Conservation (phyloP, 2,888 invertebrate species). For the Ennomos fuscantarius region DNA sequence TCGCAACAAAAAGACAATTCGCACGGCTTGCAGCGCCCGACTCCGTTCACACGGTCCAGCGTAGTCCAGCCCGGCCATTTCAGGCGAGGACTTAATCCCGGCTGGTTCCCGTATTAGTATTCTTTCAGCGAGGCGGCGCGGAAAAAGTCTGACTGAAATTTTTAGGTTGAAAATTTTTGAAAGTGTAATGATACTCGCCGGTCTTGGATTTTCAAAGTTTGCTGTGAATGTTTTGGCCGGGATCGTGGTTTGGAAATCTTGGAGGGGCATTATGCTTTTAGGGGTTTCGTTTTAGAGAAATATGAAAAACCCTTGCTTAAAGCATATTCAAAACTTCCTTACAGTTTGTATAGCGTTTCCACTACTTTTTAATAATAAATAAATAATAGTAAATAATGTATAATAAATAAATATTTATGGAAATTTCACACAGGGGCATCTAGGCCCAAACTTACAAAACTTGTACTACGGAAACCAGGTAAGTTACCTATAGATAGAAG, state of each 20-base stretch:
- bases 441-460: no score
- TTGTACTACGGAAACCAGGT: no score
- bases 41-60: slow-evolving; percentile 19
- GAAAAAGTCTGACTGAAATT: slow-evolving; percentile 57
- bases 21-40: slow-evolving; percentile 25
- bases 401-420: no score
- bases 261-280: no score
- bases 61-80: slow-evolving; percentile 41
- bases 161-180: slow-evolving; percentile 52
- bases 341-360: no score
- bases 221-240: slow-evolving; percentile 7
- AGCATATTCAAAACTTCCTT: no score
- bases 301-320: no score
- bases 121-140: slow-evolving; percentile 51
- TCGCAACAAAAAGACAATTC: slow-evolving; percentile 33
- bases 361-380: no score
- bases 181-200: slow-evolving; percentile 31
- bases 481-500: no score
- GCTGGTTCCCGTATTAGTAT: slow-evolving; percentile 54
- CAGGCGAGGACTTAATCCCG: slow-evolving; percentile 51
- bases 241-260: slow-evolving; percentile 10
- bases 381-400: no score
- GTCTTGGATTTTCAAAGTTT: slow-evolving; percentile 22
- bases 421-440: no score
- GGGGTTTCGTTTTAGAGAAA: no score